Conservation (phyloP, 2,113 vertebrate species). For the Catharus minimus region DNA sequence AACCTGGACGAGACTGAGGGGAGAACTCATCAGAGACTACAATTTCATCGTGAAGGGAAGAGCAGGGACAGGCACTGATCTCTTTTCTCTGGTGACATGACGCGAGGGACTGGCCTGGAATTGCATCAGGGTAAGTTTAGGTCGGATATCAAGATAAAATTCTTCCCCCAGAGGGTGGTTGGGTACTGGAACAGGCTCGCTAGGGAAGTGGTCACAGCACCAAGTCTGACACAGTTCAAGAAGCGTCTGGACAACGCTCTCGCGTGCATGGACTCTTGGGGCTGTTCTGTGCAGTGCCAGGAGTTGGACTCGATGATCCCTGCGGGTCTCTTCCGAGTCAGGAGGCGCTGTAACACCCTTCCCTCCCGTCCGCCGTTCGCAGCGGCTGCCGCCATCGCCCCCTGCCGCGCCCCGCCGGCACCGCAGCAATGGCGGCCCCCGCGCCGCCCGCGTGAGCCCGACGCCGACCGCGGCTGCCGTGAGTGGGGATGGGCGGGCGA, state of each 20-base stretch:
- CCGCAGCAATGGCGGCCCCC: background rate
- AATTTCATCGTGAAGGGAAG: too few relatives aligned
- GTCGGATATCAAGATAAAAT: background rate
- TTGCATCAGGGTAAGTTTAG: background rate
- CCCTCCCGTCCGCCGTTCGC: background rate
- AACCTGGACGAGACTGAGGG: background rate
- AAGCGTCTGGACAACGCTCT: too few relatives aligned
- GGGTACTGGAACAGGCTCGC: background rate
- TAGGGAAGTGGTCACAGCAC: background rate
- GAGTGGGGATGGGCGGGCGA: background rate
- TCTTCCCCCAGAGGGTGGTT: too few relatives aligned
- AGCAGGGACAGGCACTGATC: background rate
- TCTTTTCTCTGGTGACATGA: background rate
- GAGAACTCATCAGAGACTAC: too few relatives aligned
- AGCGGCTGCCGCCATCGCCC: background rate
- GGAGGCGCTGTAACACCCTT: fast-evolving
- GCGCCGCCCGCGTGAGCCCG: background rate
- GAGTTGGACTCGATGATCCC: fast-evolving
- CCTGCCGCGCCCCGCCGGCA: background rate
- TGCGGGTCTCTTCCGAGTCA: fast-evolving
- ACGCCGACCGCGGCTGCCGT: background rate
- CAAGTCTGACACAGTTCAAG: background rate
- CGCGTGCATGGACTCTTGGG: fast-evolving
- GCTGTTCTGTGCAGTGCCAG: too few relatives aligned
- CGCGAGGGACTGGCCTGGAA: background rate